These are phyloP conservation scores for Sapajus apella DNA, from an alignment of 2,113 vertebrate species.

Conservation along the genomic window DNA sequence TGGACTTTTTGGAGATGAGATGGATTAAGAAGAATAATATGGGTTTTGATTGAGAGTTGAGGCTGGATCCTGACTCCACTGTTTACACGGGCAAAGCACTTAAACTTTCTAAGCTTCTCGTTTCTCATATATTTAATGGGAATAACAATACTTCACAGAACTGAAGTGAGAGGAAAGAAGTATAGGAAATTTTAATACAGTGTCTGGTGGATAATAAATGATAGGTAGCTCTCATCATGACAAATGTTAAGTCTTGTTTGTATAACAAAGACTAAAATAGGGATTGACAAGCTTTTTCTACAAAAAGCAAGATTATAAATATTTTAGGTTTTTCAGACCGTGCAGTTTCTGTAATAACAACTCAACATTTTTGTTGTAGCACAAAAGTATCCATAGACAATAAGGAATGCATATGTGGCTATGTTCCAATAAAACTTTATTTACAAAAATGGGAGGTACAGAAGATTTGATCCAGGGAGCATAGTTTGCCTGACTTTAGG, in stretches of 20 bases:
- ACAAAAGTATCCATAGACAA: neutral
- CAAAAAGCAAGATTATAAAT: neutral
- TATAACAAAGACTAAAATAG: neutral
- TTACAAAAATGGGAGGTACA: slow-evolving; percentile 3
- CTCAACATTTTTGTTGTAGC: neutral
- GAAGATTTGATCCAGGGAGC: neutral
- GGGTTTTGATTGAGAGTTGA: neutral
- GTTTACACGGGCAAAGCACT: neutral
- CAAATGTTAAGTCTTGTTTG: neutral
- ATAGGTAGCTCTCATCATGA: neutral
- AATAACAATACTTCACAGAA: neutral
- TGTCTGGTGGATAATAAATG: neutral
- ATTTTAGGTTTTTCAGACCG: neutral
- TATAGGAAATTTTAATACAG: neutral
- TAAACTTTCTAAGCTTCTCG: neutral
- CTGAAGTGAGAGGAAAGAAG: neutral
- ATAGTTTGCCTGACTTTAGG: neutral
- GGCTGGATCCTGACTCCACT: neutral
- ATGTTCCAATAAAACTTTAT: neutral
- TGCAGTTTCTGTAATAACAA: neutral
- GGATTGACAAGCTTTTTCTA: neutral
- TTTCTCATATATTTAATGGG: neutral
- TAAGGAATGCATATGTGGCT: neutral
- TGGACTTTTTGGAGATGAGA: neutral
- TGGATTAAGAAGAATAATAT: neutral